A percentile compares a stretch with the other conserved stretches of the same genome.
phyloP scores from a whole-genome alignment of 2,797 vertebrate genomes.

The Eptatretus atami region DNA sequence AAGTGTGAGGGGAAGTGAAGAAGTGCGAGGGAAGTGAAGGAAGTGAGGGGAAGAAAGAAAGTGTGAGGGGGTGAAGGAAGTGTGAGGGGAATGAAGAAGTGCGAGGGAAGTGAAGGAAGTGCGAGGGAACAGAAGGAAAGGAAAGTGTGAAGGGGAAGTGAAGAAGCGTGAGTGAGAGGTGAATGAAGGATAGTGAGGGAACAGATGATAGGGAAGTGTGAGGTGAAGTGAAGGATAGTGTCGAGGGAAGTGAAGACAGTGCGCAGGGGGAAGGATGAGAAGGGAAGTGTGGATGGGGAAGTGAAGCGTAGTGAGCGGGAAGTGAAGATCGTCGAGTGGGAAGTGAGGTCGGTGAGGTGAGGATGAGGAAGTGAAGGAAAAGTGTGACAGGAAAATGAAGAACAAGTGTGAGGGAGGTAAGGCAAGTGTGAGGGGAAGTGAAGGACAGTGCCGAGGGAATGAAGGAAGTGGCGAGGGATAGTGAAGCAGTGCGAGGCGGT shows the following conservation, averaged over 20 bases:
- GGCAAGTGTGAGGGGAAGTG: too few species aligned
- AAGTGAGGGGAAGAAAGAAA: not conserved
- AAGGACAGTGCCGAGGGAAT: not conserved
- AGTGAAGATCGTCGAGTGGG: not conserved
- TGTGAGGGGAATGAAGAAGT: not conserved
- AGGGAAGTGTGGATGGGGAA: not conserved
- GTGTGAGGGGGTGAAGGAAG: not conserved
- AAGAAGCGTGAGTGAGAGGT: not conserved
- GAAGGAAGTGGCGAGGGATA: not conserved
- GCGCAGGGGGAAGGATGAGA: not conserved
- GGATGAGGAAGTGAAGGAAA: not conserved
- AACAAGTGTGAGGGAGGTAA: not conserved
- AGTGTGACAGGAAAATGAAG: not conserved
- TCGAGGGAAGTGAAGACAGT: not conserved
- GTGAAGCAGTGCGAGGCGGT: not conserved
- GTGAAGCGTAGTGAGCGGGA: not conserved
- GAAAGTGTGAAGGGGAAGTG: not conserved
- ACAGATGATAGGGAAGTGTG: not conserved
- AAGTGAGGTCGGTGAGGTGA: not conserved
- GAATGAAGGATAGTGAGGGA: not conserved
- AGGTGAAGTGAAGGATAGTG: not conserved
- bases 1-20: not conserved
- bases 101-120: not conserved
- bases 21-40: not conserved
- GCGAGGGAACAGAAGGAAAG: not conserved